Evolutionary conservation across 37 sponge, comb jelly and placozoan species (phyloP).

Genomic region (Cladorhizidae sp.): DNA sequence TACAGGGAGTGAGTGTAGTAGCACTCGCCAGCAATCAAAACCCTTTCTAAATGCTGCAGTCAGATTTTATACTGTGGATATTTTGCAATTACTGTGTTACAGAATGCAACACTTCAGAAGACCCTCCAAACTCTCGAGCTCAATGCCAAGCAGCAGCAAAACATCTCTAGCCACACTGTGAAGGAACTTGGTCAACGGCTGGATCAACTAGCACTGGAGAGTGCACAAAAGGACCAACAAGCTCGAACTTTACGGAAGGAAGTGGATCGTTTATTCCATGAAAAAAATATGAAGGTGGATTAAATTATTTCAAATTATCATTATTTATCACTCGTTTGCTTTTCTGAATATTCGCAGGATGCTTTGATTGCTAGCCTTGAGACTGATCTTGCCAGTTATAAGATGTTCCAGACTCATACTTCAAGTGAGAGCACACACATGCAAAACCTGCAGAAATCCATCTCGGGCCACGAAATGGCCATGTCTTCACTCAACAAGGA

Average conservation of each 20-base stretch:
- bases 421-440: constrained; percentile 1
- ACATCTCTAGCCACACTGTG: constrained; percentile 14
- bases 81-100: background rate
- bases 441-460: constrained; percentile 8
- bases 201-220: background rate
- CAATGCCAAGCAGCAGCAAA: constrained; percentile 34
- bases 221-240: constrained; percentile 16
- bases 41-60: background rate
- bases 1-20: no score
- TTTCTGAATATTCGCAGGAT: constrained; percentile 15
- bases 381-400: constrained; percentile 29
- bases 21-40: no score
- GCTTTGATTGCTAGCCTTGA: constrained; percentile 21
- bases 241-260: constrained; percentile 4
- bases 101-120: constrained; percentile 25
- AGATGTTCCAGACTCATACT: background rate
- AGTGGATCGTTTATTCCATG: constrained; percentile 20
- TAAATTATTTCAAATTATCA: background rate
- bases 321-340: background rate
- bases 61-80: background rate
- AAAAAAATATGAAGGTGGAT: constrained; percentile 17
- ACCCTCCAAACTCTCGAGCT: constrained; percentile 23
- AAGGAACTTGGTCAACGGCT: constrained; percentile 17
- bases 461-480: constrained; percentile 29
- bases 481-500: constrained; percentile 15